phyloP scores from a whole-genome alignment of 2,888 invertebrate genomes.

The Trichogramma dendrolimi region DNA sequence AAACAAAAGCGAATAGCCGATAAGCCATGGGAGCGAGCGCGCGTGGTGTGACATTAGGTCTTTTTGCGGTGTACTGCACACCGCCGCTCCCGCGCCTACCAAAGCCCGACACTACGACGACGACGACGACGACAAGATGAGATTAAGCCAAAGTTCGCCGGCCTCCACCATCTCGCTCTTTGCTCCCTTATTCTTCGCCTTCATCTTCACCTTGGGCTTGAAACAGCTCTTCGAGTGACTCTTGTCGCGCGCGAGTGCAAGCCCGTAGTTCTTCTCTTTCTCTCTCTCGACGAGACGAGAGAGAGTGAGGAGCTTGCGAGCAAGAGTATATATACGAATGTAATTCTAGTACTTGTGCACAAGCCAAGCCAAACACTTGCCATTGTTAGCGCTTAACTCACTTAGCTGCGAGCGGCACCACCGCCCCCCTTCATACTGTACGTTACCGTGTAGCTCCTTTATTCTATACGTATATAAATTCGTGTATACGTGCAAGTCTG shows the following conservation, averaged over 20 bases:
- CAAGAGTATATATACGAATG: neutral
- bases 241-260: neutral
- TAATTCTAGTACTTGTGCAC: slow-evolving; percentile 11
- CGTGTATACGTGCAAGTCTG: too few relatives aligned
- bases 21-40: slow-evolving; percentile 9
- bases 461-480: too few relatives aligned
- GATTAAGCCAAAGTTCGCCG: neutral
- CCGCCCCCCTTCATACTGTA: neutral
- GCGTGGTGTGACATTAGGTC: neutral
- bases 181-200: too few relatives aligned
- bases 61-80: slow-evolving; percentile 2
- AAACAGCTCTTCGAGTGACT: slow-evolving; percentile 11
- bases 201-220: neutral
- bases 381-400: slow-evolving; percentile 17
- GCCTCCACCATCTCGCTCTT: neutral
- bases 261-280: too few relatives aligned
- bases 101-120: neutral
- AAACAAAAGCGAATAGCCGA: slow-evolving; percentile 24
- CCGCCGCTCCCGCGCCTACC: neutral
- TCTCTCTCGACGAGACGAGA: slow-evolving; percentile 3
- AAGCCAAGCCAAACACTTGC: slow-evolving; percentile 16
- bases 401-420: slow-evolving; percentile 15
- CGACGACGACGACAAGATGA: neutral
- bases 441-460: neutral
- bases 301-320: neutral